These are phyloP conservation scores for Anthoscopus minutus DNA, from an alignment of 2,113 vertebrate genomes.

Conservation along the genomic window DNA sequence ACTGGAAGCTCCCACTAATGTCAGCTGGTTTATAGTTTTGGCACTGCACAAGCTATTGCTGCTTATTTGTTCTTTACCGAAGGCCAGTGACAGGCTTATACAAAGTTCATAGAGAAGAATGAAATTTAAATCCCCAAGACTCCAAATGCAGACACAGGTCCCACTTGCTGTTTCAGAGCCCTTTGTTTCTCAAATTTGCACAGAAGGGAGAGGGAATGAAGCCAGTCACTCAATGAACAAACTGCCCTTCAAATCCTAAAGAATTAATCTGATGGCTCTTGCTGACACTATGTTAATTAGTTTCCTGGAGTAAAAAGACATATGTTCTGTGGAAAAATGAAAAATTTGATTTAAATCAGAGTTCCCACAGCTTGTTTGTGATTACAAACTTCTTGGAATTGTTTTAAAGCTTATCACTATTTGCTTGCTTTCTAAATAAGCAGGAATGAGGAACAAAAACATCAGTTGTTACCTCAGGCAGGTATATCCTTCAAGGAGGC, in stretches of 20 bases:
- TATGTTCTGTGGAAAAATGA: not conserved
- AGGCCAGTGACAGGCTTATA: not conserved
- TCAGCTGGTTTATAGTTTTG: not conserved
- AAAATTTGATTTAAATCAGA: not conserved
- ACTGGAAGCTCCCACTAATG: not conserved
- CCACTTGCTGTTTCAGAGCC: not conserved
- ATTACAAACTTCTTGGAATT: not conserved
- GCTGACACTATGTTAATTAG: not conserved
- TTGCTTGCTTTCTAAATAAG: conserved; percentile 17
- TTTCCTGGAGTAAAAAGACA: not conserved
- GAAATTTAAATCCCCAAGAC: not conserved
- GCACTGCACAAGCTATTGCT: not conserved
- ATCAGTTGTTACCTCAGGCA: not conserved
- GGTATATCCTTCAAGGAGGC: not conserved
- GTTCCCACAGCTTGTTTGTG: not conserved
- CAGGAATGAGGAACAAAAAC: conserved; percentile 39
- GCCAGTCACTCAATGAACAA: not conserved
- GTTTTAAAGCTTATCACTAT: conserved; percentile 7
- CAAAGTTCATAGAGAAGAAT: not conserved
- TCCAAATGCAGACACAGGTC: not conserved
- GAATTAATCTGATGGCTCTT: not conserved
- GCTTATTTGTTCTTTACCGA: not conserved
- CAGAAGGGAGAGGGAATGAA: not conserved
- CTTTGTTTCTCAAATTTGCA: not conserved
- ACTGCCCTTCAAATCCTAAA: not conserved